phyloP scores from a whole-genome alignment of 2,797 vertebrate species.

The Hoplostethus mediterraneus region DNA sequence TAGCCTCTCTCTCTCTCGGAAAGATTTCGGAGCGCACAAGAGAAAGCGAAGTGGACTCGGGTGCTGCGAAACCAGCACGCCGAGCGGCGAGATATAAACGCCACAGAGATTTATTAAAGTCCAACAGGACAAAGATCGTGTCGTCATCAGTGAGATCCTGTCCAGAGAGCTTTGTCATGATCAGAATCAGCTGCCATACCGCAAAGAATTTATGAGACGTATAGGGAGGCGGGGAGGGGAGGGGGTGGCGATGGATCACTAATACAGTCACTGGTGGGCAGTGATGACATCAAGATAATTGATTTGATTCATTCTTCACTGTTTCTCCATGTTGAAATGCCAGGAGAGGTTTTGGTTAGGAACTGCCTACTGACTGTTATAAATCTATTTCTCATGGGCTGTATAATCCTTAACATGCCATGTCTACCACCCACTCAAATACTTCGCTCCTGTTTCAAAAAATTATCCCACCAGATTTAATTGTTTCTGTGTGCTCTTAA shows the following conservation, averaged over 20 bases:
- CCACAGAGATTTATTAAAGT: slow-evolving; percentile 59
- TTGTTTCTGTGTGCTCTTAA: slow-evolving; percentile 62
- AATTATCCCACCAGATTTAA: slow-evolving; percentile 57
- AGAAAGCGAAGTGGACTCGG: slow-evolving; percentile 16
- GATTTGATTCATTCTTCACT: slow-evolving; percentile 41
- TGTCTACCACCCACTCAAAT: slow-evolving; percentile 66
- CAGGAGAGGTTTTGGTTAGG: slow-evolving; percentile 55
- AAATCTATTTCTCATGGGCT: slow-evolving; percentile 71
- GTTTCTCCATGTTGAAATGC: slow-evolving; percentile 38
- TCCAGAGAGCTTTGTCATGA: slow-evolving; percentile 61
- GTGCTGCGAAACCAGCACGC: slow-evolving; percentile 29
- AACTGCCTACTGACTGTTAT: slow-evolving; percentile 63
- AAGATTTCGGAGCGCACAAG: slow-evolving; percentile 27
- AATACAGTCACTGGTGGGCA: slow-evolving; percentile 51
- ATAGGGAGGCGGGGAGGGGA: too few species aligned
- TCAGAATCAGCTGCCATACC: slow-evolving; percentile 61
- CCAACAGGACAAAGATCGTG: slow-evolving; percentile 48
- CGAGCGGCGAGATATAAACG: slow-evolving; percentile 56
- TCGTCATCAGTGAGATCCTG: slow-evolving; percentile 43
- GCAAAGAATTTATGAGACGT: slow-evolving; percentile 38
- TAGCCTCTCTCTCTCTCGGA: not conserved
- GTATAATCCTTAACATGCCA: slow-evolving; percentile 62
- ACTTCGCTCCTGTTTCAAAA: slow-evolving; percentile 70
- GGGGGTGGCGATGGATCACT: slow-evolving; percentile 28
- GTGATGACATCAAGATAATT: slow-evolving; percentile 59